A percentile compares a stretch with the other conserved stretches of the same genome.
These are phyloP conservation scores for Cataglyphis altisquamis DNA, from an alignment of 2,888 invertebrate genomes.

Conservation along the genomic window DNA sequence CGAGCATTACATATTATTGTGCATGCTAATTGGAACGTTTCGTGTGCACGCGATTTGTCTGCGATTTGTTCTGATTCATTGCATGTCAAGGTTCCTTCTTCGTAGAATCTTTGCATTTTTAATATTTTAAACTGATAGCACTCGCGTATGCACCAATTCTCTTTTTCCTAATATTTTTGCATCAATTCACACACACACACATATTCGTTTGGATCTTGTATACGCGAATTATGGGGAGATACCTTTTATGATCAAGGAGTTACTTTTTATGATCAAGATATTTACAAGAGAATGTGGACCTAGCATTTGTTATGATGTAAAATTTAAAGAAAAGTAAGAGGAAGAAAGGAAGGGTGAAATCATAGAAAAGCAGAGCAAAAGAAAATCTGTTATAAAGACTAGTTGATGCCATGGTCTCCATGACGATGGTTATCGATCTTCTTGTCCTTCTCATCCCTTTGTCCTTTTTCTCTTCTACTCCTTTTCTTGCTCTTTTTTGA, in stretches of 20 bases:
- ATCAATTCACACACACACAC: too few species aligned
- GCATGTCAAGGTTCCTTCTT: conserved; percentile 47
- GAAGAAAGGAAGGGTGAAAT: conserved; percentile 10
- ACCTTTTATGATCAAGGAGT: background rate
- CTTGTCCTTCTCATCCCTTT: conserved; percentile 53
- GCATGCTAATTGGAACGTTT: conserved; percentile 40
- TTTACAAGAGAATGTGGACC: background rate
- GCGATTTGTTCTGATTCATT: conserved; percentile 32
- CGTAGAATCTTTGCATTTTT: background rate
- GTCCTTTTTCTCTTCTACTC: background rate
- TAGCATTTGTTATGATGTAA: background rate
- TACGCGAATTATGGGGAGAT: background rate
- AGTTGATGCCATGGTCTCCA: conserved; percentile 80
- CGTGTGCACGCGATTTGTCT: conserved; percentile 45
- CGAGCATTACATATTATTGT: conserved; percentile 15
- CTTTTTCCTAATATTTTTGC: background rate
- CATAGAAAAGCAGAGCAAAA: conserved; percentile 38
- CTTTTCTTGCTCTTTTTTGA: background rate
- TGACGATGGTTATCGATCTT: conserved; percentile 81
- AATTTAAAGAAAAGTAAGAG: background rate
- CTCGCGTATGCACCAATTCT: too few species aligned
- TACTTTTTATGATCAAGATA: background rate
- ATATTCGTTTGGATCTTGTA: background rate
- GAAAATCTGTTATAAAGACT: conserved; percentile 64
- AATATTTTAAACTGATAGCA: background rate